Base-by-base conservation (phyloP, 2,113 vertebrate species). In the Alouatta palliata region DNA sequence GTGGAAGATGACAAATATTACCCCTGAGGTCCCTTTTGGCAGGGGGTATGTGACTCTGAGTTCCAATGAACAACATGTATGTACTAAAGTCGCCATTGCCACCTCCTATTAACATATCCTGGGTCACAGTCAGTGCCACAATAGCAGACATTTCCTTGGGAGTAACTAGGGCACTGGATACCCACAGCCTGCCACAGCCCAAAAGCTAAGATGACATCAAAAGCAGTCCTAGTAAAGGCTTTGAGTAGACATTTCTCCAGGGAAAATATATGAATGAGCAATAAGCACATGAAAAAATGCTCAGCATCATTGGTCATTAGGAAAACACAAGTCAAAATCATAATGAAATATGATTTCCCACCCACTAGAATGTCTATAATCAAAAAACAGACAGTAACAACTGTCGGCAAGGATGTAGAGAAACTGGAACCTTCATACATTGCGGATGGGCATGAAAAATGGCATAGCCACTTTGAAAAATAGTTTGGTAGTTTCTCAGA, bases 241-340 rank as follows among this genome's bases (percentile, higher is more conserved):
- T 30, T 68, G 64, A 84, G 43, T 6, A 17, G 8, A 66, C 8
- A 32, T 54, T 70, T 90, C 49, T 92, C 56, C 80, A 91, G 64
- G 93, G 71, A 61, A 85, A 13, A 47, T 61, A 68, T 52, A 11
- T 76, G 49, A 80, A 58, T 80, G 35, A 76, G 40, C 37, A 68
- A 61, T 40, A 86, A 71, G 12, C 25, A 61, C 32, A 4, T 1
- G 47, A 77, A 82, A 90, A 77, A 7, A 49, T 32, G 7, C n/a
- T 37, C 6, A 81, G 6, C 8, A 2, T 40, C 40, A 73, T 49
- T 90, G 23, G 21, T 49, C 14, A 75, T 45, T 10, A 86, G 27
- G 56, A 71, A 96, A 91, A 95, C 30, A n/a, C 76, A 88, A 68
- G 47, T 40, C 23, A 86, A 83, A 84, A 66, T 17, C 66, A 87